Evolutionary conservation across 2,797 vertebrate genomes (phyloP), one percentile per base, ranked within the genome.

Genomic region (Morus bassanus): DNA sequence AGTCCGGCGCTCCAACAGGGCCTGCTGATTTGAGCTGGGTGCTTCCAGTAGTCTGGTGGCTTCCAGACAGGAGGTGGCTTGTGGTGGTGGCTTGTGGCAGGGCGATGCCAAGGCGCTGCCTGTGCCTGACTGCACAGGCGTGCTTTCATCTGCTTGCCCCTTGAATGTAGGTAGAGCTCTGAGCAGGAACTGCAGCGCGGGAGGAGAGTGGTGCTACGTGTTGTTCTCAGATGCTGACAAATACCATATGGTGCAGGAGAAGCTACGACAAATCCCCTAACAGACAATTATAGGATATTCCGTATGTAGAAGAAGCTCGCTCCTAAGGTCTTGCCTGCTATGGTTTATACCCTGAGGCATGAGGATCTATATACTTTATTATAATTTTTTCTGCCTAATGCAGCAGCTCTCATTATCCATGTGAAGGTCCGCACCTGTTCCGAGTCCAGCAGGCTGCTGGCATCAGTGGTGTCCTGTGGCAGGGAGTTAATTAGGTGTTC

Each of bases 71-170:
- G 61, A 84, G 33, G 39, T 77, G 18, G 27, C 70, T 76, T 43
- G 41, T 53, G 22, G 19, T 68, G 39, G 59, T 75, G 41, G 43
- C 37, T 50, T 89, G 61, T 59, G 74, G 30, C 67, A 23, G 28
- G 17, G 33, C 13, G 6, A 2, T 57, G 74, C 37, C 50, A 25
- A 27, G 5, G 5, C 17, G 46, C 63, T 92, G 51, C 18, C 45
- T n/a, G 54, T 17, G 24, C 33, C 54, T 60, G 51, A 3, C 37
- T 33, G 25, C 0, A 0, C 54, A 57, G 79, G 24, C 0, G 0
- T 51, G 31, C 56, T 61, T 86, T 69, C 25, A 1, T 67, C 57
- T 78, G 37, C 48, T 41, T 8, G 1, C 41, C 0, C 0, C 69
- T 69, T n/a, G 33, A 6, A 11, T 37, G 30, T 43, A 65, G 88